Evolutionary conservation across 2,797 vertebrate species (phyloP), one percentile per base, ranked within the genome.

Genomic region (Acestrorhynchus altus): DNA sequence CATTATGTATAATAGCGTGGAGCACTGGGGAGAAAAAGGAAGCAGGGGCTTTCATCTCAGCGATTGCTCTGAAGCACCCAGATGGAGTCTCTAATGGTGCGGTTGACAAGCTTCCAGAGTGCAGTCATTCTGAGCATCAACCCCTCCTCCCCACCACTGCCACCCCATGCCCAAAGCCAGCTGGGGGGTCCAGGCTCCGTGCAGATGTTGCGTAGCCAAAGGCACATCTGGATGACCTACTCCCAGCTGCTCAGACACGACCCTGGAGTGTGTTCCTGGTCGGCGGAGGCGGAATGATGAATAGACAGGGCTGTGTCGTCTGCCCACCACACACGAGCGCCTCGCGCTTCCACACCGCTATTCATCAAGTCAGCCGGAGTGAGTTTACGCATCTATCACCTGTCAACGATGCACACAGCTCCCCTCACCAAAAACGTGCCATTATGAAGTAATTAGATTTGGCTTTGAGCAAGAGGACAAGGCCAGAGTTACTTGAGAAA

Each of bases 401-500:
- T 84, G 79, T 83, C 84, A 77, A 79, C 74, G 74, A 80, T 72
- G 68, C 75, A 69, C 64, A 16, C 66, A 7, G 76, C 65, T 51
- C 66, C 46, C 26, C 74, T 59, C 71, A 22, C 70, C 71, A 59
- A 74, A 74, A 84, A 79, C 49, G 57, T 71, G 75, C 78, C 78
- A 81, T 85, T 85, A 85, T 83, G 57, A 47, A 76, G 83, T 85
- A 83, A 84, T 84, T 84, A 80, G 80, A 84, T 84, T 82, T 76
- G 51, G 69, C 75, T 82, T 61, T 80, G 78, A 78, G 80, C 46
- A 63, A 80, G 54, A 77, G 83, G 72, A 77, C 81, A 47, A 78
- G 74, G 65, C 83, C 75, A 0, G 61, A 44, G 42, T 70, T 77
- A 71, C 35, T 52, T 28, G 64, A 12, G 12, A 28, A 15, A 28